phyloP scores from a whole-genome alignment of 2,888 invertebrate genomes.

The Coleophora flavipennella region DNA sequence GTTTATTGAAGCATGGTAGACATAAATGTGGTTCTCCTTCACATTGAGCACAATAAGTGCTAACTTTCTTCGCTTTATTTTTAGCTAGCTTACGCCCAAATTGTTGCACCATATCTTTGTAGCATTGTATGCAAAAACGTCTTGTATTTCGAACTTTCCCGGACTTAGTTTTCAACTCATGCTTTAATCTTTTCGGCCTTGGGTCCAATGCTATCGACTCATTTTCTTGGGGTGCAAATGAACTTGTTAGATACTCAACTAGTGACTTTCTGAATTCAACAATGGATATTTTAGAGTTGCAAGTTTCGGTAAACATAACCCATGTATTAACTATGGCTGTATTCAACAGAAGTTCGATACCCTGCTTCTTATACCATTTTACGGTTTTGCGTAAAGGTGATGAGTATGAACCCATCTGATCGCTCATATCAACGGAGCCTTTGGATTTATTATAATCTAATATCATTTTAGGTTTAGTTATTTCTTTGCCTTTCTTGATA shows the following conservation, averaged over 20 bases:
- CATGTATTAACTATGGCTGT: slow-evolving; percentile 20
- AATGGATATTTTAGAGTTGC: slow-evolving; percentile 10
- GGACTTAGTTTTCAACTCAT: slow-evolving; percentile 6
- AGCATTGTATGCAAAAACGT: slow-evolving; percentile 9
- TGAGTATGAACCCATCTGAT: no score
- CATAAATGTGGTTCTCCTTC: slow-evolving; percentile 8
- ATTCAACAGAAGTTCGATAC: slow-evolving; percentile 20
- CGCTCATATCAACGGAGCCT: no score
- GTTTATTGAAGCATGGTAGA: slow-evolving; percentile 9
- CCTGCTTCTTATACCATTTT: slow-evolving; percentile 27
- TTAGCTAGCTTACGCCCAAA: slow-evolving; percentile 7
- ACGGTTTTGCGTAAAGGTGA: slow-evolving; percentile 21
- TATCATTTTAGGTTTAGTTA: no score
- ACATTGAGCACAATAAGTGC: slow-evolving; percentile 4
- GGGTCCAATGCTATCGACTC: slow-evolving; percentile 1
- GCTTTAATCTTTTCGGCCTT: slow-evolving; percentile 5
- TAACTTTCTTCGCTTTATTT: slow-evolving; percentile 12
- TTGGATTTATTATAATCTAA: no score
- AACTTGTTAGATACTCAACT: neutral
- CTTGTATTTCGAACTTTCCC: slow-evolving; percentile 4
- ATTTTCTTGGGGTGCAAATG: slow-evolving; percentile 3
- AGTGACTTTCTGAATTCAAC: slow-evolving; percentile 8
- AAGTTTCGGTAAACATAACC: slow-evolving; percentile 13
- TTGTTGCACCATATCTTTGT: slow-evolving; percentile 6
- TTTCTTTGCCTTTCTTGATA: no score